Evolutionary conservation across 2,888 invertebrate genomes (phyloP).

Genomic region (Acronicta leporina): DNA sequence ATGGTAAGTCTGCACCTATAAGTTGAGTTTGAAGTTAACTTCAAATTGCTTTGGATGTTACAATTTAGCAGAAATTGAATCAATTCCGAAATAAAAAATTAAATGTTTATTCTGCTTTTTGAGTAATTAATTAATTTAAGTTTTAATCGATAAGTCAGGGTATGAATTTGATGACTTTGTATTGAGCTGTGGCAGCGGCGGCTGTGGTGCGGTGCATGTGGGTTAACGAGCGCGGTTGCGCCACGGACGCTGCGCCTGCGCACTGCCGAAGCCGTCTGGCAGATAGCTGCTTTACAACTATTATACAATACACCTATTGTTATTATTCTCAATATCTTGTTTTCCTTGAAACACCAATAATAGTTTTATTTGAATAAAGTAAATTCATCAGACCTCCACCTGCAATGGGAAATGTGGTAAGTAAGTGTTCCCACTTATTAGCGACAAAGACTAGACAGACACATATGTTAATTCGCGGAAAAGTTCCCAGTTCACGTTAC

Average conservation of each 20-base stretch:
- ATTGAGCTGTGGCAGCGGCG: constrained; percentile 43
- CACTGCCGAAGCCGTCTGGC: constrained; percentile 49
- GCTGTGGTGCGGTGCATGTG: constrained; percentile 67
- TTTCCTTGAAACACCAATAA: not conserved
- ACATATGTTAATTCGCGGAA: not conserved
- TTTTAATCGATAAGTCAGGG: constrained; percentile 51
- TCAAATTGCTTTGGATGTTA: constrained; percentile 14
- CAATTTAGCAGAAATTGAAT: constrained; percentile 1
- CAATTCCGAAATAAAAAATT: constrained; percentile 13
- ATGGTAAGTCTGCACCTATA: constrained; percentile 7
- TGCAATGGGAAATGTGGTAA: not conserved
- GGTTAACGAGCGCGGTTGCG: constrained; percentile 84
- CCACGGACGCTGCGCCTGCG: constrained; percentile 60
- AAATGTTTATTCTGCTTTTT: constrained; percentile 16
- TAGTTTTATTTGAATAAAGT: not conserved
- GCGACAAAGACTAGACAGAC: not conserved
- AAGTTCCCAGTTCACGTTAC: constrained; percentile 2
- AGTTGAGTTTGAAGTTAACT: too few relatives aligned
- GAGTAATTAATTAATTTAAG: constrained; percentile 34
- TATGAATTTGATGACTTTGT: constrained; percentile 66
- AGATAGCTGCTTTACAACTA: constrained; percentile 42
- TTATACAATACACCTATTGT: constrained; percentile 19
- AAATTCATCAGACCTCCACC: not conserved
- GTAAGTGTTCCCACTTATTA: too few relatives aligned
- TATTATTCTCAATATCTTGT: constrained; percentile 7